Percentiles rank a stretch among this genome's conserved stretches.
Evolutionary conservation across 2,888 invertebrate genomes (phyloP).

Genomic region (Caenorhabditis sp.): DNA sequence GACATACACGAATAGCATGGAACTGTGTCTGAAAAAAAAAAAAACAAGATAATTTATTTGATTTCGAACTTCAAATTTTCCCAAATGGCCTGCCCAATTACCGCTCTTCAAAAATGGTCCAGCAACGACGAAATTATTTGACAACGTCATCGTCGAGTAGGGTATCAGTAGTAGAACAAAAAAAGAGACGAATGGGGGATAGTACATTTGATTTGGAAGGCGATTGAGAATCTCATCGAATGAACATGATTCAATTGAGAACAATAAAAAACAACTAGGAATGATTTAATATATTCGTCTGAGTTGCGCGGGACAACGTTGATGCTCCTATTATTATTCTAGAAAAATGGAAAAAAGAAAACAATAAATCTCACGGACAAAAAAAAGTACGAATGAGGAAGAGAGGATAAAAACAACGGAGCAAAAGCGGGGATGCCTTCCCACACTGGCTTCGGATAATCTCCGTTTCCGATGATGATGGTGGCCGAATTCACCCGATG

Average conservation of each 20-base stretch:
- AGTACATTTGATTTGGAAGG: background rate
- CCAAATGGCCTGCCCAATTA: slow-evolving; percentile 11
- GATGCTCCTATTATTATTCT: too few species aligned
- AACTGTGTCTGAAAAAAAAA: slow-evolving; percentile 60
- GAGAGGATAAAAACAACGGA: background rate
- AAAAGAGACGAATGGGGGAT: too few species aligned
- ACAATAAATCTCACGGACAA: too few species aligned
- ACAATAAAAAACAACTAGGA: too few species aligned
- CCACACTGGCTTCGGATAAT: background rate
- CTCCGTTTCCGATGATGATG: background rate
- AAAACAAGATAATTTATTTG: background rate
- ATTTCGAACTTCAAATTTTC: background rate
- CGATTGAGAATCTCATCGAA: too few species aligned
- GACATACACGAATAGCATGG: slow-evolving; percentile 70
- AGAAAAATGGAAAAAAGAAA: too few species aligned
- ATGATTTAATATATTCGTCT: too few species aligned
- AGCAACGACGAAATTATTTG: slow-evolving; percentile 6
- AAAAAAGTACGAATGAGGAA: background rate
- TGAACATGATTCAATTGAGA: too few species aligned
- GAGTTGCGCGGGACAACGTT: too few species aligned
- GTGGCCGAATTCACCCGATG: background rate
- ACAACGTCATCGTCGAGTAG: slow-evolving; percentile 1
- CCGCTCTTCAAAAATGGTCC: slow-evolving; percentile 38
- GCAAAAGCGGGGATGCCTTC: background rate
- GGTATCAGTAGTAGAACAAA: background rate